Evolutionary conservation across 2,797 vertebrate species (phyloP).

Genomic region (Euthynnus affinis): DNA sequence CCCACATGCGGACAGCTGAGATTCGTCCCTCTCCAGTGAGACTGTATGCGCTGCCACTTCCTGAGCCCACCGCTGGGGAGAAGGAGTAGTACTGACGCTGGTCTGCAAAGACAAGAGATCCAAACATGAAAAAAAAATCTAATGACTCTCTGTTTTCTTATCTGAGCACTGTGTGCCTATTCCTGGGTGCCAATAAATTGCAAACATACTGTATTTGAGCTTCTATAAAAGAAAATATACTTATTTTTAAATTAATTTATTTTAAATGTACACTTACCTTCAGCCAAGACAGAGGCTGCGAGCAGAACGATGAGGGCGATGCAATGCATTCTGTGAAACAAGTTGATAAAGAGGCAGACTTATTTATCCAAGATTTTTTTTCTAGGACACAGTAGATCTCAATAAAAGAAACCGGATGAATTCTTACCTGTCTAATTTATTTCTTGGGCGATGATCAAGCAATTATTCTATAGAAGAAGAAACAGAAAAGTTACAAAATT

Average conservation of each 20-base stretch:
- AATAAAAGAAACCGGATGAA: too few relatives aligned
- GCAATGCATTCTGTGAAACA: constrained; percentile 34
- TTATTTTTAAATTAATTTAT: background rate
- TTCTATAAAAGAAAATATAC: background rate
- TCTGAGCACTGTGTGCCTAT: too few relatives aligned
- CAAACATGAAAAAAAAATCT: background rate
- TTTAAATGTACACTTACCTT: constrained; percentile 5
- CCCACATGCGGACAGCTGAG: constrained; percentile 46
- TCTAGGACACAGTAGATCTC: too few relatives aligned
- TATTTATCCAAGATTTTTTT: background rate
- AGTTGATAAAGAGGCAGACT: too few relatives aligned
- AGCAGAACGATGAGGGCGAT: constrained; percentile 13
- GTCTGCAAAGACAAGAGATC: background rate
- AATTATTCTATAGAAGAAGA: background rate
- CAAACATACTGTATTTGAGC: background rate
- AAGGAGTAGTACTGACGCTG: constrained; percentile 17
- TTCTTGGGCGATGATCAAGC: background rate
- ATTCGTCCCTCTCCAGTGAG: constrained; percentile 28
- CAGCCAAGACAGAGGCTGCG: background rate
- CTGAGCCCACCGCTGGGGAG: constrained; percentile 21
- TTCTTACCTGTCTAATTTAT: constrained; percentile 15
- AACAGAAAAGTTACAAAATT: background rate
- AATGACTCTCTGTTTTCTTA: too few relatives aligned
- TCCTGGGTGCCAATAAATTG: background rate
- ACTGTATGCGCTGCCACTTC: background rate